Conservation (phyloP, 1,140 invertebrate species). For the Drosophila asahinai region DNA sequence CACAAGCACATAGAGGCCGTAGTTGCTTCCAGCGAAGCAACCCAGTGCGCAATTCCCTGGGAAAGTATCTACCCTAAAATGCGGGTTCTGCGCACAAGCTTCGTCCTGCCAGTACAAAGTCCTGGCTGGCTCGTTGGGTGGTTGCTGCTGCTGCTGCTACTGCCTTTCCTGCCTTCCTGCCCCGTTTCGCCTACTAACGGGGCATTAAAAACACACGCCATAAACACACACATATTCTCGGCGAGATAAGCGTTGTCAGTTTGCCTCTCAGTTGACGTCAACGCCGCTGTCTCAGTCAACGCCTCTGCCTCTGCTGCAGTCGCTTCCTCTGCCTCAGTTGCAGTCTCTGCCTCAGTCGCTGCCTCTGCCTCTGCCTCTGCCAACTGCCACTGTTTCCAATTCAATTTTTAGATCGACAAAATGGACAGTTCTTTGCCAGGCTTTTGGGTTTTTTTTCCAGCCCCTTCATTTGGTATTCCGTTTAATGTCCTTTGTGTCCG, state of each 20-base stretch:
- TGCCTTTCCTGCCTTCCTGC: slow-evolving; percentile 24
- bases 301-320: slow-evolving; percentile 1
- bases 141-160: slow-evolving; percentile 33
- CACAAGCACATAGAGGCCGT: slow-evolving; percentile 51
- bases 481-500: slow-evolving; percentile 69
- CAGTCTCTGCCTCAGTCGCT: slow-evolving; percentile 3
- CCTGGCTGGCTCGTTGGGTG: slow-evolving; percentile 38
- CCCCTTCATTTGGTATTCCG: slow-evolving; percentile 63
- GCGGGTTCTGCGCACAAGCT: slow-evolving; percentile 81
- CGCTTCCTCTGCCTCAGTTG: slow-evolving; percentile 4
- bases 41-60: slow-evolving; percentile 81
- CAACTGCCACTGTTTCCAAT: slow-evolving; percentile 28
- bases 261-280: slow-evolving; percentile 29
- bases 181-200: slow-evolving; percentile 28
- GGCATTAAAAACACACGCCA: slow-evolving; percentile 74
- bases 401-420: slow-evolving; percentile 76
- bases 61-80: slow-evolving; percentile 85
- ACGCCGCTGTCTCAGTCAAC: slow-evolving; percentile 29
- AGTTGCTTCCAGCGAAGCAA: slow-evolving; percentile 36
- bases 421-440: slow-evolving; percentile 34
- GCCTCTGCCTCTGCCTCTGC: slow-evolving; percentile 18
- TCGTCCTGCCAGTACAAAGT: slow-evolving; percentile 37
- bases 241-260: slow-evolving; percentile 51
- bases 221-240: slow-evolving; percentile 61
- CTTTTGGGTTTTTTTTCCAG: slow-evolving; percentile 7